Evolutionary conservation across 2,888 invertebrate species (phyloP).

Genomic region (Lapara coniferarum): DNA sequence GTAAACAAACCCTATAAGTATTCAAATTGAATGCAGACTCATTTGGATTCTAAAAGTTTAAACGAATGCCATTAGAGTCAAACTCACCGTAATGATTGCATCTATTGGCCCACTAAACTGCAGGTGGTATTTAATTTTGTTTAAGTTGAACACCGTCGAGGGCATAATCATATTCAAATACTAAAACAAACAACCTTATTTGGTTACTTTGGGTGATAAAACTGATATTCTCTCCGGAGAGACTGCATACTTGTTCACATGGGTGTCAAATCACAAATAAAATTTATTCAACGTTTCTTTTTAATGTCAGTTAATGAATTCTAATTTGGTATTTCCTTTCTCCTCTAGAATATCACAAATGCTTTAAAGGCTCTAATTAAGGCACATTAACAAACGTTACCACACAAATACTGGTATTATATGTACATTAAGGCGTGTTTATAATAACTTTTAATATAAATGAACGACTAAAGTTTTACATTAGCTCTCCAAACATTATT

Average conservation of each 20-base stretch:
- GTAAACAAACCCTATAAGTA: conserved; percentile 60
- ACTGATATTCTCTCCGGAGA: not conserved
- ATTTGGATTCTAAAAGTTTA: conserved; percentile 54
- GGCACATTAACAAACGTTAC: conserved; percentile 1
- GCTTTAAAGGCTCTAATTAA: conserved; percentile 8
- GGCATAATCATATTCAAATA: conserved; percentile 24
- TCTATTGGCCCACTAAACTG: conserved; percentile 55
- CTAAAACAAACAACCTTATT: conserved; percentile 24
- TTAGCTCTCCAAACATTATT: not conserved
- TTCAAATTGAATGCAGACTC: conserved; percentile 54
- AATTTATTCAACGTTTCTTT: conserved; percentile 3
- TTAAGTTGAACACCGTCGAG: conserved; percentile 36
- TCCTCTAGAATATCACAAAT: not conserved
- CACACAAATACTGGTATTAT: conserved; percentile 1
- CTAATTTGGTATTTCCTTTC: conserved; percentile 3
- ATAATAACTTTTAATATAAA: conserved; percentile 11
- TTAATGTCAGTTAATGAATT: conserved; percentile 4
- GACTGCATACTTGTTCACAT: not conserved
- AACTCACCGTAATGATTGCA: conserved; percentile 65
- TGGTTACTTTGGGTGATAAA: conserved; percentile 14
- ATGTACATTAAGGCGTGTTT: not conserved
- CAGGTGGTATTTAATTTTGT: conserved; percentile 73
- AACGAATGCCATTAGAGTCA: conserved; percentile 62
- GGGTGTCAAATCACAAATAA: not conserved
- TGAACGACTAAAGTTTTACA: no score